Evolutionary conservation across 2,113 vertebrate genomes (phyloP).

Genomic region (Chlorodrepanis virens): DNA sequence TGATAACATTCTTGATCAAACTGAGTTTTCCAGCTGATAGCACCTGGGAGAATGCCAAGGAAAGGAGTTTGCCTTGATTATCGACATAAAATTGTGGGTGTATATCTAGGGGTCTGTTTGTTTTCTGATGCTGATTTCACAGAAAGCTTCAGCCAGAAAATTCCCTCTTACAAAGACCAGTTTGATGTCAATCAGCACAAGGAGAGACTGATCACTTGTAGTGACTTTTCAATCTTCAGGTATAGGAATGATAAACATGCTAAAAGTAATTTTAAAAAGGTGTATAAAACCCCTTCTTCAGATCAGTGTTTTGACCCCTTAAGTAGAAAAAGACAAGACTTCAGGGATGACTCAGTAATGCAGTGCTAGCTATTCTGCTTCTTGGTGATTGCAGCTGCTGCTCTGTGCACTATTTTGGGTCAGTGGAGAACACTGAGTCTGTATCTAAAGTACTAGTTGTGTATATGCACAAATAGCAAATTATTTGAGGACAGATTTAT

Average conservation of each 20-base stretch:
- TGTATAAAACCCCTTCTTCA: neutral
- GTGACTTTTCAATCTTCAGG: neutral
- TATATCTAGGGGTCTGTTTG: neutral
- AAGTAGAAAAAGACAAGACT: neutral
- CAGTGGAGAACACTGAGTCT: neutral
- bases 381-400: neutral
- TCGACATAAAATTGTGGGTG: neutral
- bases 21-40: neutral
- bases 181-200: neutral
- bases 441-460: neutral
- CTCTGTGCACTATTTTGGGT: neutral
- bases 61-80: neutral
- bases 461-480: neutral
- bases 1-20: neutral
- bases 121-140: neutral
- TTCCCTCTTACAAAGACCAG: neutral
- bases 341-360: neutral
- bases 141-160: slow-evolving; percentile 2
- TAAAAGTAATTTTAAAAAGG: neutral
- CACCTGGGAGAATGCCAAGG: neutral
- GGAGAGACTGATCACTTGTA: neutral
- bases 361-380: neutral
- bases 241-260: neutral
- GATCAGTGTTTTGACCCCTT: neutral
- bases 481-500: neutral